Conservation (phyloP, 1,140 invertebrate species). For the Nasonia longicornis region DNA sequence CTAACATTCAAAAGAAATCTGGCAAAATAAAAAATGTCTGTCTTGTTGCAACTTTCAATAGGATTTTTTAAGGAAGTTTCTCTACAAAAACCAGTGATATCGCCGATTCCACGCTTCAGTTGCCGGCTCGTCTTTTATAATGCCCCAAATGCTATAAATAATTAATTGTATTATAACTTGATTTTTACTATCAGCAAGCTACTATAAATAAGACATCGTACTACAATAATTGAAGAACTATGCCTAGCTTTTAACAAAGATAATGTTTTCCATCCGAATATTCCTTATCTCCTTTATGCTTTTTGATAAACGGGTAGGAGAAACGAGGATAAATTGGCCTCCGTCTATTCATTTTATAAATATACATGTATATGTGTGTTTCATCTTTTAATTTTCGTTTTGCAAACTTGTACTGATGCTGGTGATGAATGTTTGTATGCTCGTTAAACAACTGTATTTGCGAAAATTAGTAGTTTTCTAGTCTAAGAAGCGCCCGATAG, state of each 20-base stretch:
- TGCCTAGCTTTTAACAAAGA: not conserved
- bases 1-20: not conserved
- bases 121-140: not conserved
- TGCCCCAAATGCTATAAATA: not conserved
- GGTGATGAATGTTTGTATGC: constrained; percentile 7
- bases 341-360: not conserved
- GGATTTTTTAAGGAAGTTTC: not conserved
- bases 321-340: not conserved
- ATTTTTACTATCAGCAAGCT: constrained; percentile 8
- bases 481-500: constrained; percentile 31
- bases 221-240: not conserved
- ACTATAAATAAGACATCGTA: not conserved
- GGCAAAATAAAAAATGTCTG: not conserved
- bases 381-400: not conserved
- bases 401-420: not conserved
- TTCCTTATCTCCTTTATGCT: constrained; percentile 5
- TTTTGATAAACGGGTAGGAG: constrained; percentile 7
- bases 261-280: constrained; percentile 8
- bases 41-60: not conserved
- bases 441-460: constrained; percentile 10
- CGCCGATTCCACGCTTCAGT: constrained; percentile 4
- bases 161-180: constrained; percentile 6
- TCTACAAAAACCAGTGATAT: constrained; percentile 8
- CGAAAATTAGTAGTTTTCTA: constrained; percentile 38
- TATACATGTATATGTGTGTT: not conserved